Percentiles rank a stretch among this genome's conserved stretches.
Evolutionary conservation across 92 coral and sea anemone genomes (phyloP).

Genomic region (Porites rus): DNA sequence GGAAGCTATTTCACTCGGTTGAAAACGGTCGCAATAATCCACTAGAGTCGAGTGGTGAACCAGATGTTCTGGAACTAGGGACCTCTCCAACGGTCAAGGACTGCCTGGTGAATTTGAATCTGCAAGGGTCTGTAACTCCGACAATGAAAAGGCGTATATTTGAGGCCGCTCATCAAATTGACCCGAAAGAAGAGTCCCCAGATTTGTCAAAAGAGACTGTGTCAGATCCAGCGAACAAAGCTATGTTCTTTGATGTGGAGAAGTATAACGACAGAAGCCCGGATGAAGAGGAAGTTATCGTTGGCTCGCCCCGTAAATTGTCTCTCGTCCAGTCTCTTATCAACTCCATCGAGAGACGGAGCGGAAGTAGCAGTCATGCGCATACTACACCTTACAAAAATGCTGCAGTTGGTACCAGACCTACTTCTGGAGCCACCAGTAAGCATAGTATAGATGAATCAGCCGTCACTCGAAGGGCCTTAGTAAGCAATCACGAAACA

Average conservation of each 20-base stretch:
- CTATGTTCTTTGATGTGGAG: slow-evolving; percentile 76
- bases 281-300: slow-evolving; percentile 16
- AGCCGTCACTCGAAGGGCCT: not conserved
- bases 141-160: slow-evolving; percentile 38
- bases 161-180: not conserved
- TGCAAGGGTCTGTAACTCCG: slow-evolving; percentile 34
- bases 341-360: slow-evolving; percentile 71
- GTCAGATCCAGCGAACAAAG: slow-evolving; percentile 58
- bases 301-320: slow-evolving; percentile 58
- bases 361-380: not conserved
- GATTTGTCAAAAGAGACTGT: not conserved
- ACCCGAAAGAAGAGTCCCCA: not conserved
- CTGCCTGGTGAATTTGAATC: slow-evolving; percentile 34
- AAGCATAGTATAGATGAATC: slow-evolving; percentile 8
- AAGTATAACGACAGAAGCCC: slow-evolving; percentile 29
- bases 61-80: slow-evolving; percentile 1
- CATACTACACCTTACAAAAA: not conserved
- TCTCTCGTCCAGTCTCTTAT: slow-evolving; percentile 75
- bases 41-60: slow-evolving; percentile 17
- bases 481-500: not conserved
- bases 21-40: slow-evolving; percentile 13
- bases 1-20: slow-evolving; percentile 56
- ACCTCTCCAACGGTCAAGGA: slow-evolving; percentile 24
- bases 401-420: not conserved
- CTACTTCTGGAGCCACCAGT: not conserved